These are phyloP conservation scores for Torymus auratus DNA, from an alignment of 2,888 invertebrate genomes.

Conservation along the genomic window DNA sequence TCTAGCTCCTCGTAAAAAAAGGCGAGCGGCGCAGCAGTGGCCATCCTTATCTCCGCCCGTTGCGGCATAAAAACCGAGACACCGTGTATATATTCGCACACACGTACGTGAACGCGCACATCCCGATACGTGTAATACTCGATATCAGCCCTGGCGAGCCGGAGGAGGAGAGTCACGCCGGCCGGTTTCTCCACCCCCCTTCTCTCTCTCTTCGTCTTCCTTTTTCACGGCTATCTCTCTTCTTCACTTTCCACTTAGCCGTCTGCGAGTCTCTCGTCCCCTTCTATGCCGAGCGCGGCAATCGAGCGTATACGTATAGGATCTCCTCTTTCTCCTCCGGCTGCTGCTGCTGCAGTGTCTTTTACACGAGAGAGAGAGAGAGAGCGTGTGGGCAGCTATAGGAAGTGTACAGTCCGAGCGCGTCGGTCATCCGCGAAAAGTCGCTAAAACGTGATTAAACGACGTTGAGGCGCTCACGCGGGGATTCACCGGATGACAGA, in stretches of 20 bases:
- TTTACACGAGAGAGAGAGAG: background rate
- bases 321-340: constrained; percentile 39
- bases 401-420: background rate
- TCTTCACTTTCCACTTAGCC: constrained; percentile 38
- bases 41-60: background rate
- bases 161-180: constrained; percentile 34
- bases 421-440: constrained; percentile 47
- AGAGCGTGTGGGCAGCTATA: background rate
- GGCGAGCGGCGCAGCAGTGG: background rate
- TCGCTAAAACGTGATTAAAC: constrained; percentile 40
- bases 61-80: constrained; percentile 20
- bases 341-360: constrained; percentile 5
- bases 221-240: constrained; percentile 19
- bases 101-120: background rate
- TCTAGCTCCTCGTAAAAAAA: too few relatives aligned
- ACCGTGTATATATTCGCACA: constrained; percentile 10
- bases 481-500: background rate
- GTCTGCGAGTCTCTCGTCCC: constrained; percentile 32
- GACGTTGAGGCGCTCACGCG: constrained; percentile 1
- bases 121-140: constrained; percentile 62
- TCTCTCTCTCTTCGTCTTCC: constrained; percentile 35
- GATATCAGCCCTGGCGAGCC: constrained; percentile 57
- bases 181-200: constrained; percentile 55
- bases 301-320: constrained; percentile 63
- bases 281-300: constrained; percentile 58